These are phyloP conservation scores for Dolichallabes microphthalmus DNA, from an alignment of 2,113 vertebrate species.

Conservation along the genomic window DNA sequence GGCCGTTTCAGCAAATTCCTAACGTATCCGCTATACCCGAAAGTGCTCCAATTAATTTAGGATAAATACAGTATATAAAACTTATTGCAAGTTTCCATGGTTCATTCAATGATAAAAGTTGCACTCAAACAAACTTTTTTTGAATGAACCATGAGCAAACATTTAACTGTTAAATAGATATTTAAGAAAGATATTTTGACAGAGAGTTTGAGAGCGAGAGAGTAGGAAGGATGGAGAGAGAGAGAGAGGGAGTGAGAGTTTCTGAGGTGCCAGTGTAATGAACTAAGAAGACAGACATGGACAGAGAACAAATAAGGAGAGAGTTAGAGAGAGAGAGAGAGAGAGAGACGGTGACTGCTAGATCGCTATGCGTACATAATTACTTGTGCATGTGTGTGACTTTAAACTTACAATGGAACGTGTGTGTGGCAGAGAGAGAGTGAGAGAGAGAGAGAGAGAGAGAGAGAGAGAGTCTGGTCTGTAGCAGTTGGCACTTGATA, in stretches of 20 bases:
- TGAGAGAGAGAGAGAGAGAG: constrained; percentile 48
- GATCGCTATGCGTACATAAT: constrained; percentile 15
- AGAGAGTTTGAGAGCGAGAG: background rate
- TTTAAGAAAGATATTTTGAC: background rate
- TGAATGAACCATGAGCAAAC: background rate
- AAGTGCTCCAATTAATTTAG: no score
- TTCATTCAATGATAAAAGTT: background rate
- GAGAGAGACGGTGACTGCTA: constrained; percentile 20
- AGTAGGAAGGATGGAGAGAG: constrained; percentile 11
- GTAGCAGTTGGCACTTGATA: constrained; percentile 69
- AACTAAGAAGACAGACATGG: constrained; percentile 36
- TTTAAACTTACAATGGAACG: constrained; percentile 38
- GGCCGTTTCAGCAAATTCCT: no score
- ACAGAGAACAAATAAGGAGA: constrained; percentile 48
- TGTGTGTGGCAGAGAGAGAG: constrained; percentile 44
- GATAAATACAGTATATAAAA: background rate
- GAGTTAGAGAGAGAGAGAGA: constrained; percentile 41
- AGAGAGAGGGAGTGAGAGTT: background rate
- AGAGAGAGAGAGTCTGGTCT: constrained; percentile 59
- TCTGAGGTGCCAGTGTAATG: background rate
- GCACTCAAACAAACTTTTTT: background rate
- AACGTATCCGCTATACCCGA: no score
- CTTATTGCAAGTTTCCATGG: background rate
- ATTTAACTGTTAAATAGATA: background rate
- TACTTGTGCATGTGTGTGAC: constrained; percentile 24